Base-by-base conservation (phyloP, 2,113 vertebrate species). In the Megaceryle maxima region DNA sequence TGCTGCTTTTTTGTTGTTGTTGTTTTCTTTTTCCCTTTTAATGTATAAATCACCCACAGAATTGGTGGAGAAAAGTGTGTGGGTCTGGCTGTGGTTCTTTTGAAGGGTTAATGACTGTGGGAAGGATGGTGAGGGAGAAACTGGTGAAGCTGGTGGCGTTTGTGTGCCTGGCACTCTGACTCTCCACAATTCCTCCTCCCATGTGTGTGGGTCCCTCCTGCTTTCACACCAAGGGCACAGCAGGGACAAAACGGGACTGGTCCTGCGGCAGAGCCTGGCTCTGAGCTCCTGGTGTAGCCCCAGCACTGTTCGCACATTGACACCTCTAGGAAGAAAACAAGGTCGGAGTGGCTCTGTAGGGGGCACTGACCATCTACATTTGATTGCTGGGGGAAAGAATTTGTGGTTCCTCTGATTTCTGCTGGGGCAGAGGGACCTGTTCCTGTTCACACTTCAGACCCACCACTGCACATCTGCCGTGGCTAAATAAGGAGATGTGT, bases 21-120 rank as follows among this genome's bases (percentile, higher is more conserved):
- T 5, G 2, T 4, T 18, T 28, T 39, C 24, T 62, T 18, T 39
- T 26, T 66, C 20, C 51, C 18, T 79, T 4, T 28, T 28, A 26
- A 35, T 21, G 14, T 35, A 48, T 16, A 12, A 51, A 88, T 10
- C 1, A 1, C 5, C 51, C 6, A 1, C 6, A 0, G 51, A 31
- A 41, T 26, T 13, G 55, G 8, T 64, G 51, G 37, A 26, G 51
- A 55, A 50, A 33, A 33, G n/a, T 18, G 26, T 9, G 26, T 0
- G 1, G 39, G 4, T 60, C 74, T 76, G 85, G 59, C 60, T 80
- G 19, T 70, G 56, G 33, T 80, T 50, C 72, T 74, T 85, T 28
- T 5, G 7, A n/a, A 63, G 75, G 53, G 63, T 41, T 28, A 29
- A 21, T 0, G 5, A 15, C 35, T 16, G 26, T 0, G 0, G 60